phyloP scores from a whole-genome alignment of 1,140 invertebrate species.

The Liolophura sinensis region DNA sequence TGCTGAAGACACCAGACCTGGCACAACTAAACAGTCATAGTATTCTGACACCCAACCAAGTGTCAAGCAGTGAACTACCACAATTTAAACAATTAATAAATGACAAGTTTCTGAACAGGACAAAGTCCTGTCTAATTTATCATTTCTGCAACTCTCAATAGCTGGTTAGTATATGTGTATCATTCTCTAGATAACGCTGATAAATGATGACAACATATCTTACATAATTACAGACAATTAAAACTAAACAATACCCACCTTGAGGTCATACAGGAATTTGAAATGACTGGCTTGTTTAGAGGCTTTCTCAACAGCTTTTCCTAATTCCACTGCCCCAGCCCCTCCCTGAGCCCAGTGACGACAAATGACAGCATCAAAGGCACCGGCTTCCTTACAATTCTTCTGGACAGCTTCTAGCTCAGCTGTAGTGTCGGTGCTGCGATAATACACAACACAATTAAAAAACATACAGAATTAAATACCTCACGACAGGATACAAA shows the following conservation, averaged over 20 bases:
- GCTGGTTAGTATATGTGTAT: too few species aligned
- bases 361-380: slow-evolving; percentile 83
- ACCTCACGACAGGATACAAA: too few species aligned
- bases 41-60: too few species aligned
- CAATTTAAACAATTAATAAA: too few species aligned
- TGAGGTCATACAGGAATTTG: slow-evolving; percentile 82
- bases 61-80: too few species aligned
- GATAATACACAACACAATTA: slow-evolving; percentile 15
- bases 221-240: not conserved
- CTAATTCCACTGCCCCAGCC: slow-evolving; percentile 80
- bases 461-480: too few species aligned
- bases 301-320: slow-evolving; percentile 82
- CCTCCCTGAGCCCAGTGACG: slow-evolving; percentile 92
- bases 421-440: slow-evolving; percentile 80
- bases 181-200: not conserved
- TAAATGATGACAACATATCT: not conserved
- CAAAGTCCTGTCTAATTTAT: too few species aligned
- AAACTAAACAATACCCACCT: slow-evolving; percentile 47
- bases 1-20: too few species aligned
- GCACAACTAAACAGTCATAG: too few species aligned
- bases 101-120: too few species aligned
- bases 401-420: slow-evolving; percentile 83
- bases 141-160: too few species aligned
- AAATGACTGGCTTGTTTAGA: slow-evolving; percentile 67
- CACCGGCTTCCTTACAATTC: slow-evolving; percentile 75